Conservation (phyloP, 2,113 vertebrate species). For the Anthoscopus minutus region DNA sequence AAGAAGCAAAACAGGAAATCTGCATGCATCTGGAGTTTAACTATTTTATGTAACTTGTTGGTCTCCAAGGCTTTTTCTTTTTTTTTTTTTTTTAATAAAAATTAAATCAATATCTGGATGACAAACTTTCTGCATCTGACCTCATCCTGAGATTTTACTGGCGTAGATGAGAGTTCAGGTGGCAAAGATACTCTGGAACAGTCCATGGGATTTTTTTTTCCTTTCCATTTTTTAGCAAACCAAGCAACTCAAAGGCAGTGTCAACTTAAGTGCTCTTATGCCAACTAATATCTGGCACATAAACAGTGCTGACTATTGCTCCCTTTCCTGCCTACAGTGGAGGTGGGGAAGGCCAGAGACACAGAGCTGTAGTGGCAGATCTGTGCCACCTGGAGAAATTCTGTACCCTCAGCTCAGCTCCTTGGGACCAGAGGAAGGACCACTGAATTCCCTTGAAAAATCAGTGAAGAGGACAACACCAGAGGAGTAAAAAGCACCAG, state of each 20-base stretch:
- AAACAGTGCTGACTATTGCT: not conserved
- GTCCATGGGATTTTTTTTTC: not conserved
- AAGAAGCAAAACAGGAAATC: slow-evolving; percentile 63
- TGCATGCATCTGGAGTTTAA: not conserved
- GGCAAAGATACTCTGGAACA: not conserved
- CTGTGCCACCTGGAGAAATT: not conserved
- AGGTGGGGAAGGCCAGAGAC: not conserved
- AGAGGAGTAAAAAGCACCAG: not conserved
- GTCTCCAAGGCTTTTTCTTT: not conserved
- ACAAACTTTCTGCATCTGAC: not conserved
- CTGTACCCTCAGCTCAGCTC: not conserved
- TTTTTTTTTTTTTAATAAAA: not conserved
- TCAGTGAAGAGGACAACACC: not conserved
- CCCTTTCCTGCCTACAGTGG: not conserved
- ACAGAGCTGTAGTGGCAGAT: not conserved
- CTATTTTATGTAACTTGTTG: not conserved
- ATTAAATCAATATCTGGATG: not conserved
- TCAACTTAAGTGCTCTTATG: not conserved
- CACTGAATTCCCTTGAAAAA: not conserved
- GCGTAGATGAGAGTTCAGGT: not conserved
- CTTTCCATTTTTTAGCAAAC: not conserved
- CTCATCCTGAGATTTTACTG: not conserved
- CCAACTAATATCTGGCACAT: not conserved
- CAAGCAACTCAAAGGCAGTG: not conserved
- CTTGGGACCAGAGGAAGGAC: not conserved